A percentile compares a stretch with the other conserved stretches of the same genome.
Evolutionary conservation across 2,888 invertebrate genomes (phyloP).

Genomic region (Lithophane leautieri): DNA sequence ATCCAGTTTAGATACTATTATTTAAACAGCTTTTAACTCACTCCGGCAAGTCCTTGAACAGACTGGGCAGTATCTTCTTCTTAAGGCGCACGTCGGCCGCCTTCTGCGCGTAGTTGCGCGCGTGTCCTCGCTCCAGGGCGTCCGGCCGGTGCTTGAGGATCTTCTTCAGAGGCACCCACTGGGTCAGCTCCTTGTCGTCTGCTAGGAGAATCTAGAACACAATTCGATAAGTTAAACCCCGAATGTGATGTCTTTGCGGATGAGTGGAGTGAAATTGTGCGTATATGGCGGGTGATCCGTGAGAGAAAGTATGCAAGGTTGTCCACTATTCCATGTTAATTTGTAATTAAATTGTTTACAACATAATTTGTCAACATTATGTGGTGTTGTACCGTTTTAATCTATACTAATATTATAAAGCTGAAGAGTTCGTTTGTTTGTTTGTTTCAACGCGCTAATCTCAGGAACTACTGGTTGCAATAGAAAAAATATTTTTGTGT

Average conservation of each 20-base stretch:
- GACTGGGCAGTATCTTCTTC: constrained; percentile 94
- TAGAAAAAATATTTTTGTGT: too few relatives aligned
- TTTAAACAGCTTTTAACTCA: constrained; percentile 60
- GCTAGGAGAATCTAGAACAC: constrained; percentile 94
- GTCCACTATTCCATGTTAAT: not conserved
- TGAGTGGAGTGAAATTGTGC: not conserved
- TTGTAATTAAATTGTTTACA: not conserved
- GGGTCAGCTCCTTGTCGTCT: constrained; percentile 97
- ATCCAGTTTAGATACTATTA: not conserved
- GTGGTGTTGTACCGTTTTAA: not conserved
- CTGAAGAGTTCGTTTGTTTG: too few relatives aligned
- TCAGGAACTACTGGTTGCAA: too few relatives aligned
- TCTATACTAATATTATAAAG: too few relatives aligned
- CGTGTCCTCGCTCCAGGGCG: constrained; percentile 95
- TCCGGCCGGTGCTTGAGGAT: constrained; percentile 94
- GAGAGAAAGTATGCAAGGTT: not conserved
- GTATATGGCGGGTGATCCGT: not conserved
- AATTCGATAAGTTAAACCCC: not conserved
- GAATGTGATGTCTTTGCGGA: not conserved
- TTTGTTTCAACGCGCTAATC: too few relatives aligned
- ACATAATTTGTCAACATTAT: not conserved
- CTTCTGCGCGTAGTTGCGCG: constrained; percentile 93
- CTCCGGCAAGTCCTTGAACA: constrained; percentile 91
- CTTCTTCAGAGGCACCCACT: constrained; percentile 98
- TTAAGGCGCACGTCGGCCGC: constrained; percentile 94